Base-by-base conservation (phyloP, 2,113 vertebrate species). In the Aegithalos caudatus region DNA sequence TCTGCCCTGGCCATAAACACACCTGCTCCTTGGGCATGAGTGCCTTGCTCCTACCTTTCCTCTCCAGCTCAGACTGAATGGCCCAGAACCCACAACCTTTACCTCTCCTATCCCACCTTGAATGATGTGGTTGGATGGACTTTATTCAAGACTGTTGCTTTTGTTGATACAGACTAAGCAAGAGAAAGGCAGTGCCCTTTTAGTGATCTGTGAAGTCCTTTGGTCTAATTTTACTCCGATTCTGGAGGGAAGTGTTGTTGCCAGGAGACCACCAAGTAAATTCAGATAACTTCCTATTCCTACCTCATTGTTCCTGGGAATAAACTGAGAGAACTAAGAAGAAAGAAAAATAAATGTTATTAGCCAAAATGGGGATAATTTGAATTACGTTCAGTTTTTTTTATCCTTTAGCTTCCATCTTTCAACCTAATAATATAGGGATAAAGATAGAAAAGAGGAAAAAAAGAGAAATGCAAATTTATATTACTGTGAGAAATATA, bases 61-160 rank as follows among this genome's bases (percentile, higher is more conserved):
- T 48, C 33, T 45, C 48, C 28, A 23, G 2, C 4, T 64, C 69
- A 58, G 37, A 16, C 18, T 10, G 1, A 10, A 4, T 27, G 10
- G 7, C 35, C 25, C 2, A 0, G 27, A 21, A 23, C 9, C 37
- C 47, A 40, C 48, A 54, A 44, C 19, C 2, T 47, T 8, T 35
- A 11, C 31, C 12, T 84, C 69, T 64, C 45, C 27, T 18, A 21
- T 4, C 27, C 17, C 40, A 51, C 3, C 8, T 22, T 24, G 11
- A 89, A 56, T 0, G 0, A 10, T n/a, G 25, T 14, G 25, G 6
- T 22, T 25, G 10, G 25, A 25, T 9, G 18, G 12, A 47, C 28
- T 83, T 35, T 24, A 17, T 71, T 54, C 64, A 67, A 66, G 23
- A 28, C 29, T 38, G 0, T 18, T 72, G 11, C 5, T 81, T 78